Conservation (phyloP, 53 echinoderm and acorn worm genomes). For the Luidia sarsii region DNA sequence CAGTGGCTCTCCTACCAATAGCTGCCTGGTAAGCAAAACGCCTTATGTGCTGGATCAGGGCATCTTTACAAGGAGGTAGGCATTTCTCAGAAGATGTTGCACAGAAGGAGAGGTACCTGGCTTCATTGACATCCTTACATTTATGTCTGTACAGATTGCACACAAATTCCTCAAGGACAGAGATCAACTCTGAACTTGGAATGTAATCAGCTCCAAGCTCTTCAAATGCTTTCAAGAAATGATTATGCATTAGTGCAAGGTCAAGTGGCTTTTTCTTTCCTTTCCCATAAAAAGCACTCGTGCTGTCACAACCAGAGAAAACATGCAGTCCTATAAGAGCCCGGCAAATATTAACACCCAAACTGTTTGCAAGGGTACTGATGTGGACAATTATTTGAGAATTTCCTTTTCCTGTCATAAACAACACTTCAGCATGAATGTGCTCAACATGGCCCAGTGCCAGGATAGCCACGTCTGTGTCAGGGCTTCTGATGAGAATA, state of each 20-base stretch:
- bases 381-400: not conserved
- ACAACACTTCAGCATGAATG: not conserved
- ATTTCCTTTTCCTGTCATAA: constrained; percentile 4
- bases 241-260: constrained; percentile 17
- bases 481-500: constrained; percentile 8
- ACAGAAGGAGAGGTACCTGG: constrained; percentile 1
- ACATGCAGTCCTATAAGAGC: constrained; percentile 54
- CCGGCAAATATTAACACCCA: too few species aligned
- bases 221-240: constrained; percentile 30
- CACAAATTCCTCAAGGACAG: constrained; percentile 47
- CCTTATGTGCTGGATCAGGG: constrained; percentile 4
- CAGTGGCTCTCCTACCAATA: not conserved
- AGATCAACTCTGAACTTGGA: constrained; percentile 33
- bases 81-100: constrained; percentile 20
- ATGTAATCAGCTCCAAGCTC: constrained; percentile 26
- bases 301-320: constrained; percentile 46
- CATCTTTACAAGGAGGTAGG: constrained; percentile 28
- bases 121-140: constrained; percentile 31
- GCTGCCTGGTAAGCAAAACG: constrained; percentile 8
- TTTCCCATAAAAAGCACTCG: constrained; percentile 51
- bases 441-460: not conserved
- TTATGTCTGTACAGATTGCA: constrained; percentile 50
- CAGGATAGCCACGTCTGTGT: constrained; percentile 8
- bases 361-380: not conserved
- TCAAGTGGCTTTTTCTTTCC: constrained; percentile 39